phyloP scores from a whole-genome alignment of 2,888 invertebrate genomes.

The Metalampra italica region DNA sequence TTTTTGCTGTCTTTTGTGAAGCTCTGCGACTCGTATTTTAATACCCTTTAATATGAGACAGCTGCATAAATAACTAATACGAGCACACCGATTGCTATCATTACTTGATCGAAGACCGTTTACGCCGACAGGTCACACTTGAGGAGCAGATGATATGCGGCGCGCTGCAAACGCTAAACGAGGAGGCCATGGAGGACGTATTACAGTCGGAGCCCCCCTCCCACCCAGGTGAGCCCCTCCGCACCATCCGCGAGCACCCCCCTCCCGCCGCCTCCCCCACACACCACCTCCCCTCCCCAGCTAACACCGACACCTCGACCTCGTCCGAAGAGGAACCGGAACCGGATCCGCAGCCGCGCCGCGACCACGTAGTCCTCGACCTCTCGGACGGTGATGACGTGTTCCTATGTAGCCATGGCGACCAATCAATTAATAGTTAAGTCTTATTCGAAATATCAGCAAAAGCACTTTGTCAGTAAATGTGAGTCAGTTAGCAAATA shows the following conservation, averaged over 20 bases:
- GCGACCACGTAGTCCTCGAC: constrained; percentile 51
- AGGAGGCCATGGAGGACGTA: constrained; percentile 95
- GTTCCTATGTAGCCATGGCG: constrained; percentile 33
- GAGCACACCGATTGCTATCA: too few relatives aligned
- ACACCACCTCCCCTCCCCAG: constrained; percentile 16
- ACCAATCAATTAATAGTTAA: constrained; percentile 11
- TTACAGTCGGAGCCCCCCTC: constrained; percentile 83
- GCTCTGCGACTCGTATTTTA: too few relatives aligned
- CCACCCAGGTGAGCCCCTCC: constrained; percentile 74
- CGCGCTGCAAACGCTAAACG: constrained; percentile 93
- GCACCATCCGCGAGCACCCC: constrained; percentile 51
- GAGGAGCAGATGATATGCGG: constrained; percentile 98
- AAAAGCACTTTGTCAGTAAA: too few relatives aligned
- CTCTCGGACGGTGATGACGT: constrained; percentile 46
- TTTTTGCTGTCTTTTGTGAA: too few relatives aligned
- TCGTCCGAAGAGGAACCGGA: constrained; percentile 17
- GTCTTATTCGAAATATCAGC: background rate
- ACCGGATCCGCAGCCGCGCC: constrained; percentile 16
- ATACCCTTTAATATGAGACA: too few relatives aligned
- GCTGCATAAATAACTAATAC: too few relatives aligned
- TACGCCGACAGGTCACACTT: constrained; percentile 85
- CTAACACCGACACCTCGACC: constrained; percentile 17
- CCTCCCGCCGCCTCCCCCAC: constrained; percentile 24
- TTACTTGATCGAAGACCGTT: too few relatives aligned
- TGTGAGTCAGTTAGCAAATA: too few relatives aligned